These are phyloP conservation scores for Calonectris borealis DNA, from an alignment of 2,113 vertebrate genomes.

Conservation along the genomic window DNA sequence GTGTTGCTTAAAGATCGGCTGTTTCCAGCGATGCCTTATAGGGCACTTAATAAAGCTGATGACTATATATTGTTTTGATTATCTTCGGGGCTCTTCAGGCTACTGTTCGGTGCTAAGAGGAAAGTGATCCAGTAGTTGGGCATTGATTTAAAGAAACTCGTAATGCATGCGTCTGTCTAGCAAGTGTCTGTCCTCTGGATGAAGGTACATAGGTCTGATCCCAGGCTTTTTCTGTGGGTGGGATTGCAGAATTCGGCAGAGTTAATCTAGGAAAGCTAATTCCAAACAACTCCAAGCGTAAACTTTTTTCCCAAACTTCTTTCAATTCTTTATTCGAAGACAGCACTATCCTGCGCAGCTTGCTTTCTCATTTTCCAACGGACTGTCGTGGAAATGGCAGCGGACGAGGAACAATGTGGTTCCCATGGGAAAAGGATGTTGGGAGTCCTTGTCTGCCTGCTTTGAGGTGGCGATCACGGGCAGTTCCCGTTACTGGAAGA, in stretches of 20 bases:
- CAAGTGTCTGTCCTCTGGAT: not conserved
- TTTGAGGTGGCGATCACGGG: not conserved
- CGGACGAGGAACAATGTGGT: not conserved
- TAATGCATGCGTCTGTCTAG: not conserved
- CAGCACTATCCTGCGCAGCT: not conserved
- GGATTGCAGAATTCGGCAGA: not conserved
- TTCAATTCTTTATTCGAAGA: not conserved
- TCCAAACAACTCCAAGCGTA: not conserved
- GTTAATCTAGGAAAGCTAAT: not conserved
- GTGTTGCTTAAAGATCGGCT: not conserved
- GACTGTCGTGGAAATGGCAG: not conserved
- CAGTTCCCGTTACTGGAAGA: not conserved
- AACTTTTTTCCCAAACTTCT: not conserved
- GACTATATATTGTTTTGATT: rapidly evolving
- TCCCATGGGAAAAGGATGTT: not conserved
- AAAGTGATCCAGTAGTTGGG: not conserved
- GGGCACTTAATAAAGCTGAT: not conserved
- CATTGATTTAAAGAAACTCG: not conserved
- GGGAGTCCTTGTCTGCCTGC: not conserved
- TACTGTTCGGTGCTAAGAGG: not conserved
- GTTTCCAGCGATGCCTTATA: not conserved
- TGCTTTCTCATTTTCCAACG: not conserved
- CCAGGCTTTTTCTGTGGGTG: not conserved
- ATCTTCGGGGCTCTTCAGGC: not conserved
- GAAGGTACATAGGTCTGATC: not conserved